A percentile compares a stretch with the other conserved stretches of the same genome.
These are phyloP conservation scores for Folsomia candida DNA, from an alignment of 2,888 invertebrate genomes.

Conservation along the genomic window DNA sequence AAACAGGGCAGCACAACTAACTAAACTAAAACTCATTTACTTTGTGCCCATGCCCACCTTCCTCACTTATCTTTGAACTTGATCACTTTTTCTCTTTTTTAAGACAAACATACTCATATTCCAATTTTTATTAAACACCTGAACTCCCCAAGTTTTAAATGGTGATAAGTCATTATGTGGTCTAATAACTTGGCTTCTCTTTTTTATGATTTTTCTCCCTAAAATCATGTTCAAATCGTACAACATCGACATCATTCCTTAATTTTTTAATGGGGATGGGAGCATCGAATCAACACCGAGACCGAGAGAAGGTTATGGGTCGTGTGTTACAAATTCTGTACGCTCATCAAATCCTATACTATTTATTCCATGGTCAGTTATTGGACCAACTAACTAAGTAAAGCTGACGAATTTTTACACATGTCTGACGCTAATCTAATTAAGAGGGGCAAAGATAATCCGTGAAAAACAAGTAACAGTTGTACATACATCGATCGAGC, in stretches of 20 bases:
- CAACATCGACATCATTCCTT: not conserved
- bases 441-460: too few species aligned
- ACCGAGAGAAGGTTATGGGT: slow-evolving; percentile 14
- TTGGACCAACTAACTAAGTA: too few species aligned
- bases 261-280: too few species aligned
- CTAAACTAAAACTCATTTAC: not conserved
- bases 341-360: not conserved
- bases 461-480: too few species aligned
- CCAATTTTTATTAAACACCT: not conserved
- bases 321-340: not conserved
- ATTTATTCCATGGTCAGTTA: too few species aligned
- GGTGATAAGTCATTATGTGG: slow-evolving; percentile 20
- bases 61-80: not conserved
- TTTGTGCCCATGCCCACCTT: not conserved
- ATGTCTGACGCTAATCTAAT: too few species aligned
- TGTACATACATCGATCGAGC: too few species aligned
- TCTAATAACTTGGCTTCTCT: slow-evolving; percentile 12
- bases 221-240: not conserved
- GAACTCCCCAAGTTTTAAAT: slow-evolving; percentile 4
- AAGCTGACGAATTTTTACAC: too few species aligned
- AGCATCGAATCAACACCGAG: not conserved
- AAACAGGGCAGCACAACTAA: not conserved
- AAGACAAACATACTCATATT: not conserved
- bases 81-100: not conserved
- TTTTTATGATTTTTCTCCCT: slow-evolving; percentile 7